Conservation (phyloP, 2,888 invertebrate genomes). For the Panzeria rudis region DNA sequence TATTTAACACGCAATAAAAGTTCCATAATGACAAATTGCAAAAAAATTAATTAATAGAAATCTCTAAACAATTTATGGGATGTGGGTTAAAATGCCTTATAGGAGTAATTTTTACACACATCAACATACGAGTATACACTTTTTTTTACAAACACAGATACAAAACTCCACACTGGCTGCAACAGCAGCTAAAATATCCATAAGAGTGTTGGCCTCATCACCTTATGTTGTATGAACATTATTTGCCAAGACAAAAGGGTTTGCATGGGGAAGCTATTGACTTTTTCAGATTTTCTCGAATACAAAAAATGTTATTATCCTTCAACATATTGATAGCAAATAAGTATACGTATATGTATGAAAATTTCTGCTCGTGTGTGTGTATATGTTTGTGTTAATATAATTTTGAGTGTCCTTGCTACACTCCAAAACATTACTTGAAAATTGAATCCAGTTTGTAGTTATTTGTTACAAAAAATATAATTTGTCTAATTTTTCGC, state of each 20-base stretch:
- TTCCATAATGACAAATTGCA: slow-evolving; percentile 10
- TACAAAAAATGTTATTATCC: slow-evolving; percentile 22
- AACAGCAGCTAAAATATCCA: slow-evolving; percentile 25
- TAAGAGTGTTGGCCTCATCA: slow-evolving; percentile 62
- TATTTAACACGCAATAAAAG: neutral
- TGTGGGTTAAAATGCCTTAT: slow-evolving; percentile 51
- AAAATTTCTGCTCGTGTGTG: neutral
- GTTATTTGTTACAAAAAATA: no score
- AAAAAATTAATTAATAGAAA: slow-evolving; percentile 5
- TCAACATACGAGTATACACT: neutral
- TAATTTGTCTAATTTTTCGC: no score
- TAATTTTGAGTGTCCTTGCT: slow-evolving; percentile 56
- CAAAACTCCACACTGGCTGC: neutral
- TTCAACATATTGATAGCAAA: slow-evolving; percentile 36
- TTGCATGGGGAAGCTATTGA: neutral
- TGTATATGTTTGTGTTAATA: slow-evolving; percentile 23
- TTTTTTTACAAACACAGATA: neutral
- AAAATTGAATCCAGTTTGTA: no score
- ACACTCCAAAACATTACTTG: no score
- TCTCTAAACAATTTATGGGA: slow-evolving; percentile 38
- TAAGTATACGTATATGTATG: slow-evolving; percentile 1
- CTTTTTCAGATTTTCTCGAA: neutral
- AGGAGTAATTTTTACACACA: neutral
- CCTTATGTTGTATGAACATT: slow-evolving; percentile 5
- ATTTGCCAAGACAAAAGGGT: neutral